Conservation (phyloP, 1,140 invertebrate species). For the Chelonus insularis region DNA sequence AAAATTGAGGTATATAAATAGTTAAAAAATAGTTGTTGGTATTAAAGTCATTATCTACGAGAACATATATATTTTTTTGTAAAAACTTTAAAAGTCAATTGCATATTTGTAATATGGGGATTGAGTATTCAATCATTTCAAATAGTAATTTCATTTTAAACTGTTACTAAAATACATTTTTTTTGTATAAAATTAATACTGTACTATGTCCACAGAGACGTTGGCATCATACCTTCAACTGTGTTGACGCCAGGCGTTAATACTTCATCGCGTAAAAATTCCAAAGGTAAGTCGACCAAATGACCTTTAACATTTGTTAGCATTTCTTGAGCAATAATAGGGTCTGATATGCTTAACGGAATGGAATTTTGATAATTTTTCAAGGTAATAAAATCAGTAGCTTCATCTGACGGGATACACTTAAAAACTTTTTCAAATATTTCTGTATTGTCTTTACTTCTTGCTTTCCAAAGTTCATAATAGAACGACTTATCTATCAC, state of each 20-base stretch:
- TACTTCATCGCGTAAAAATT: constrained; percentile 83
- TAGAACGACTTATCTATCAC: constrained; percentile 79
- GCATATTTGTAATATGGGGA: no score
- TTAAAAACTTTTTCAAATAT: constrained; percentile 88
- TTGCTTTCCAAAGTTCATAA: constrained; percentile 76
- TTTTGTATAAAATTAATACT: not conserved
- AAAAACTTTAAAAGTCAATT: no score
- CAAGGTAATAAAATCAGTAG: constrained; percentile 74
- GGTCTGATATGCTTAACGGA: constrained; percentile 69
- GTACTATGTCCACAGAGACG: constrained; percentile 72
- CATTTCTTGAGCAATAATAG: constrained; percentile 69
- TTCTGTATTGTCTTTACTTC: constrained; percentile 78
- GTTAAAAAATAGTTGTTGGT: no score
- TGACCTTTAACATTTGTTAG: constrained; percentile 78
- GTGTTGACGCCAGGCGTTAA: constrained; percentile 77
- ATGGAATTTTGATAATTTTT: constrained; percentile 71
- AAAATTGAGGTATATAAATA: no score
- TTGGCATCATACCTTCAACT: constrained; percentile 83
- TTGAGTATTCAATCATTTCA: no score
- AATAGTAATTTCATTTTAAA: no score
- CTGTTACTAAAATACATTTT: no score
- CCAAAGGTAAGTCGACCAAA: constrained; percentile 82
- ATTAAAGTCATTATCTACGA: no score
- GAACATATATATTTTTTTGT: no score
- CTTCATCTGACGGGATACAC: constrained; percentile 81